These are phyloP conservation scores for Bujurquina vittata DNA, from an alignment of 2,113 vertebrate species.

Conservation along the genomic window DNA sequence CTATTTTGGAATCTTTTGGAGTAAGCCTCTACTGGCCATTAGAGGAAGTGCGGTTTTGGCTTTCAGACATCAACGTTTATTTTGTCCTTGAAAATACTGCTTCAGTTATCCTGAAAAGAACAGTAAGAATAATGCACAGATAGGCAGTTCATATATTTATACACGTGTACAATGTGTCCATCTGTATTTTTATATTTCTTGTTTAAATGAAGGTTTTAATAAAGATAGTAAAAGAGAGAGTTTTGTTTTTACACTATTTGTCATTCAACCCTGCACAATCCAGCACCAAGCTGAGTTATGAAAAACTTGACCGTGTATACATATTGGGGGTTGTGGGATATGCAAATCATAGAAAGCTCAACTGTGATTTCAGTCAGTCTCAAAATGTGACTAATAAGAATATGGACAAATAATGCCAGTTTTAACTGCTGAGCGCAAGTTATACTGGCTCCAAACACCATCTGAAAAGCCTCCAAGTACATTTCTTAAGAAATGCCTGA, in stretches of 20 bases:
- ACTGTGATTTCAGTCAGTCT: slow-evolving; percentile 31
- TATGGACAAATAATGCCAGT: slow-evolving; percentile 39
- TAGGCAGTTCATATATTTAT: not conserved
- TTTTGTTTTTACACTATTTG: not conserved
- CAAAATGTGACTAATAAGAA: slow-evolving; percentile 33
- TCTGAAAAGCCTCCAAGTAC: slow-evolving; percentile 52
- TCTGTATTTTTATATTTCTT: not conserved
- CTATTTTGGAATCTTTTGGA: not conserved
- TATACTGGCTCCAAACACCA: slow-evolving; percentile 29
- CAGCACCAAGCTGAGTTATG: not conserved
- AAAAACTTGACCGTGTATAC: not conserved
- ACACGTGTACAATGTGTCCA: not conserved
- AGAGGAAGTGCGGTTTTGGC: not conserved
- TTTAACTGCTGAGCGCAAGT: slow-evolving; percentile 33
- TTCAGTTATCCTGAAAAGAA: not conserved
- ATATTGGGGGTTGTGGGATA: not conserved
- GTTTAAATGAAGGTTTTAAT: not conserved
- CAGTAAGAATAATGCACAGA: not conserved
- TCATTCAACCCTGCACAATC: not conserved
- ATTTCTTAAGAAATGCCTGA: slow-evolving; percentile 45
- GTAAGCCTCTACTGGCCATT: not conserved
- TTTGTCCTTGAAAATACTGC: not conserved
- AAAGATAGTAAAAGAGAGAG: no score
- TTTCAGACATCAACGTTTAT: not conserved
- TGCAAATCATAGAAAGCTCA: slow-evolving; percentile 29